phyloP scores from a whole-genome alignment of 1,140 invertebrate species.

The Leptestheria dahalacensis region DNA sequence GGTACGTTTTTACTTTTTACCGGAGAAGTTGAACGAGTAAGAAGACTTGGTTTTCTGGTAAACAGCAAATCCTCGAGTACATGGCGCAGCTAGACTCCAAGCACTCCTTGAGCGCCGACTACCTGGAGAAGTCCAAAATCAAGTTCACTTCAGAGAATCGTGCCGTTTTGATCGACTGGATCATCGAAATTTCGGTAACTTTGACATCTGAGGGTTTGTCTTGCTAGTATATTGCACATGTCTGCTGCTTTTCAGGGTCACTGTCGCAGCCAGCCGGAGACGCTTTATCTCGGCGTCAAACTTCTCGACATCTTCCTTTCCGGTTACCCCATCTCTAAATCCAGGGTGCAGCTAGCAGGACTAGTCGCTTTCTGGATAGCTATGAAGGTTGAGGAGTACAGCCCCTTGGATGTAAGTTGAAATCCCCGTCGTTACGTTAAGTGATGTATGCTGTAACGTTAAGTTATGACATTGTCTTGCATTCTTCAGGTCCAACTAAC shows the following conservation, averaged over 20 bases:
- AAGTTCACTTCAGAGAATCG: slow-evolving; percentile 6
- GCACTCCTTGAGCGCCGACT: not conserved
- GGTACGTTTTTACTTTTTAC: too few species aligned
- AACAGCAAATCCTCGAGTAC: not conserved
- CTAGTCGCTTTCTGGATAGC: slow-evolving; percentile 8
- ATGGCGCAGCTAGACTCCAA: not conserved
- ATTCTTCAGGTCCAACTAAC: too few species aligned
- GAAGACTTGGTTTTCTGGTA: too few species aligned
- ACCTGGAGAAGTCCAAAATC: not conserved
- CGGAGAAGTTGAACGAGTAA: too few species aligned
- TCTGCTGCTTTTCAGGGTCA: not conserved
- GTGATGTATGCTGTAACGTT: too few species aligned
- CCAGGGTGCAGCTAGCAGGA: slow-evolving; percentile 3
- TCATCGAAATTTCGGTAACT: slow-evolving; percentile 10
- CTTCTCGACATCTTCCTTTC: slow-evolving; percentile 2
- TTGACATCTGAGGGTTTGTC: not conserved
- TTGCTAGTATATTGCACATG: not conserved
- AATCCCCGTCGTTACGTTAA: too few species aligned
- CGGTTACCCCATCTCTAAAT: not conserved
- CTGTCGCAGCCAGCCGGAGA: not conserved
- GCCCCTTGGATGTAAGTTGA: not conserved
- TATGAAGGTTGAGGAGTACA: slow-evolving; percentile 9
- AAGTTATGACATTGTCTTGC: too few species aligned
- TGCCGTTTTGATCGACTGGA: slow-evolving; percentile 8
- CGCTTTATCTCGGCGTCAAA: slow-evolving; percentile 6